phyloP scores from a whole-genome alignment of 2,113 vertebrate genomes.

The Channa argus region DNA sequence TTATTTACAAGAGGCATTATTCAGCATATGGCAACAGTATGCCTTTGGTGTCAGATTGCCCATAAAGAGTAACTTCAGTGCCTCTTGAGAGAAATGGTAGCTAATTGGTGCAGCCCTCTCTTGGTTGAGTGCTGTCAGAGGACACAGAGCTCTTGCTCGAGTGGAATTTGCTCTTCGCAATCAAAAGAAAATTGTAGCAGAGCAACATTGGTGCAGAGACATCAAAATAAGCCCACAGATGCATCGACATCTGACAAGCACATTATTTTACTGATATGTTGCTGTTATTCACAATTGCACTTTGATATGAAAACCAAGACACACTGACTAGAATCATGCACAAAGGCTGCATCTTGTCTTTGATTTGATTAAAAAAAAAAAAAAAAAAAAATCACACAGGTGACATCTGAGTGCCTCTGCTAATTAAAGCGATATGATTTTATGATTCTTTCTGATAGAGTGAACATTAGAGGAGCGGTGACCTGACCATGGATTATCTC shows the following conservation, averaged over 20 bases:
- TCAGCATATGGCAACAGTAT: constrained; percentile 74
- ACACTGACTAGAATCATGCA: constrained; percentile 26
- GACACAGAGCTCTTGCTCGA: constrained; percentile 82
- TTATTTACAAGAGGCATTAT: constrained; percentile 75
- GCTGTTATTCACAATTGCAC: constrained; percentile 35
- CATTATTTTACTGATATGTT: constrained; percentile 50
- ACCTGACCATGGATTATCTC: constrained; percentile 8
- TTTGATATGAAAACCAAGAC: constrained; percentile 32
- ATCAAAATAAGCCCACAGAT: constrained; percentile 69
- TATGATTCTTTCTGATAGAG: constrained; percentile 13
- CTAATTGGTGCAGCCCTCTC: constrained; percentile 80
- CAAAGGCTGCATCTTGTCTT: constrained; percentile 43
- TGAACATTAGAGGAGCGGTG: constrained; percentile 16
- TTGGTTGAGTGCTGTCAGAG: constrained; percentile 85
- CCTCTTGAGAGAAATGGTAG: constrained; percentile 76
- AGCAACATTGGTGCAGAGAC: constrained; percentile 78
- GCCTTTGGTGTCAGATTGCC: constrained; percentile 79
- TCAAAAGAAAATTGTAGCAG: constrained; percentile 87
- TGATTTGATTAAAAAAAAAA: constrained; percentile 36
- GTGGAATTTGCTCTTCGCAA: constrained; percentile 84
- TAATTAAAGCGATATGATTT: constrained; percentile 47
- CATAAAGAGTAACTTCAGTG: constrained; percentile 72
- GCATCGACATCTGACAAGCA: constrained; percentile 56
- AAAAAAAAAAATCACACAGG: constrained; percentile 17
- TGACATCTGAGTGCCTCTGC: constrained; percentile 15